Base-by-base conservation (phyloP, 1,140 invertebrate species). In the Apis dorsata region DNA sequence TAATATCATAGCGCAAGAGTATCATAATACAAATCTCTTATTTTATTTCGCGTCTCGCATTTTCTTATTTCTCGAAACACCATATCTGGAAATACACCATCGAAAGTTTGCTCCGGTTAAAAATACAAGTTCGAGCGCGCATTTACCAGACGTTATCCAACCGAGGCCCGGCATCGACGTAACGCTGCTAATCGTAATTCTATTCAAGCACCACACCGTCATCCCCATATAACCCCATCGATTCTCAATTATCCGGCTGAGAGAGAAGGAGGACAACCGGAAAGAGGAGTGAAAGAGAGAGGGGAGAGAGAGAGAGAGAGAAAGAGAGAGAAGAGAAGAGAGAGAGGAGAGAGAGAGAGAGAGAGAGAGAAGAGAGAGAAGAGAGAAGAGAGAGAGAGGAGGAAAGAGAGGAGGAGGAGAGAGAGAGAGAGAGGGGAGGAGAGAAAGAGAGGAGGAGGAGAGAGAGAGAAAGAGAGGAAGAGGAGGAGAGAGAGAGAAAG, bases 191-290 rank as follows among this genome's bases (percentile, higher is more conserved):
- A 90, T 91, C 79, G 87, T 91, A 91, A 92, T 91, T 91, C 87
- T 87, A 92, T 90, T 92, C 74, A 65, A 85, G 75, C 71, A 72
- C 62, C 81, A 53, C 59, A 44, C 88, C 79, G 87, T 86, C 84
- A 89, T 84, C 74, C 82, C 81, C 59, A 73, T 86, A 85, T 89
- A 91, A 87, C 78, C 53, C 70, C 83, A 92, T 92, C 87, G 88
- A 91, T 92, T 91, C 85, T 90, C 89, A 88, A 91, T 92, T 91
- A 92, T 90, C 83, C 74, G 17, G 21, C n/a, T 49, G 62, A 34
- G 34, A 65, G 53, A 28, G 55, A 72, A 59, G 59, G 59, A 62
- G 68, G 44, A 65, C 34, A 49, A 66, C 15, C 11, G n/a, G 49
- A 34, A 57, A 53, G 60, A 74, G 62, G 44, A 60, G 12, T 19